phyloP scores from a whole-genome alignment of 1,140 invertebrate genomes.

The Magallana gigas region DNA sequence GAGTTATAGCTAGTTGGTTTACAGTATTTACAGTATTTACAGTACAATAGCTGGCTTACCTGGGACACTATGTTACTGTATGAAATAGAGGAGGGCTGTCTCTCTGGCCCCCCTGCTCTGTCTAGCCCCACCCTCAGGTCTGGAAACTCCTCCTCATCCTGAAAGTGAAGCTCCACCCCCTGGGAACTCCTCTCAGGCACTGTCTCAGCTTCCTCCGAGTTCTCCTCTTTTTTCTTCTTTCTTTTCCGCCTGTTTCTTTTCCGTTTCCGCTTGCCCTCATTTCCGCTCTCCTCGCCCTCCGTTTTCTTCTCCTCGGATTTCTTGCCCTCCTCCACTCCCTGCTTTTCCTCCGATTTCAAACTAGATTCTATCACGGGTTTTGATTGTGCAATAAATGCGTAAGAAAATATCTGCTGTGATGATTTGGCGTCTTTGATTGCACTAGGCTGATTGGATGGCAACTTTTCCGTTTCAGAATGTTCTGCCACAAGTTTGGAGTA shows the following conservation, averaged over 20 bases:
- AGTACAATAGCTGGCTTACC: conserved; percentile 49
- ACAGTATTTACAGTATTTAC: conserved; percentile 25
- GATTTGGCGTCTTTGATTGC: neutral
- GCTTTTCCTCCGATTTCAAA: neutral
- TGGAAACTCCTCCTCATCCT: conserved; percentile 75
- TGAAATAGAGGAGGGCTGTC: conserved; percentile 29
- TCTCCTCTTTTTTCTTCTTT: conserved; percentile 58
- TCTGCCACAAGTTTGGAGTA: neutral
- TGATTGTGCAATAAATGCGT: conserved; percentile 62
- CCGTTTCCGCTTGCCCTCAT: conserved; percentile 57
- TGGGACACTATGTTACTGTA: conserved; percentile 70
- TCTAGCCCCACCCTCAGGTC: conserved; percentile 52
- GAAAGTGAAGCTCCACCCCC: conserved; percentile 70
- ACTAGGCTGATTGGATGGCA: neutral
- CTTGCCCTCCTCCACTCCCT: neutral
- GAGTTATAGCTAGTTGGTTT: conserved; percentile 32
- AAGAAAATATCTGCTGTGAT: conserved; percentile 51
- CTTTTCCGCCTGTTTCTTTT: conserved; percentile 55
- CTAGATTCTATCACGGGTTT: conserved; percentile 41
- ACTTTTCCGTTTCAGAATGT: neutral
- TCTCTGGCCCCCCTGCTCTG: neutral
- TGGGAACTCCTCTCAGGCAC: conserved; percentile 4
- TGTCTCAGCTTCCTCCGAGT: conserved; percentile 4
- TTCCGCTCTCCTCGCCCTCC: conserved; percentile 43
- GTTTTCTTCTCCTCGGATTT: conserved; percentile 29